Evolutionary conservation across 2,888 invertebrate species (phyloP), one percentile per base, ranked within the genome.

Genomic region (Xanthorhoe designata): DNA sequence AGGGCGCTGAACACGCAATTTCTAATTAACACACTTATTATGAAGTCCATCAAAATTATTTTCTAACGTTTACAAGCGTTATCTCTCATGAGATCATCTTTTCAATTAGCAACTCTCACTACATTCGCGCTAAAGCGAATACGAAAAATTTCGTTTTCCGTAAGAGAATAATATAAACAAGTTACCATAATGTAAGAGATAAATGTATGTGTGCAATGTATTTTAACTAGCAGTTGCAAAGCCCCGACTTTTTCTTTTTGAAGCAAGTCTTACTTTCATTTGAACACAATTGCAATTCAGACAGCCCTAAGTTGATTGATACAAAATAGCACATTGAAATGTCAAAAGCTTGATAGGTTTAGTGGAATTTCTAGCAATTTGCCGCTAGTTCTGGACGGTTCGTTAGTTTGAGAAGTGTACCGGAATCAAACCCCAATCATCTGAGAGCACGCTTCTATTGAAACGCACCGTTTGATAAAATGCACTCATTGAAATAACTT

Each of bases 321-420:
- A 71, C 72, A 71, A 81, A 83, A 85, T 82, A 81, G 77, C 77
- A 76, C 83, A 88, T 88, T 85, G 81, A 85, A 89, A 87, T 85
- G 87, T 90, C 89, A 88, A 86, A 88, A 87, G 80, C 76, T 79
- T 86, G 82, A 84, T 82, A 84, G 83, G 78, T 78, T 83, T 80
- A 80, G 76, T 75, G 80, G 51, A 85, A 86, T 90, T 90, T 90
- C 88, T 83, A 88, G 71, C 83, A 87, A 92, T 91, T 92, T 91
- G 73, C 80, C 79, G 84, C 82, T 77, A 79, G 82, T 82, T 80
- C 78, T 79, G 74, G 73, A 81, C 77, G 89, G 88, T 82, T 93
- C 86, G 92, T 92, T 93, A 91, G 86, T 83, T 83, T 81, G 86
- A 75, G 88, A 92, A 92, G 83, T 92, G 91, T 92, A 89, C 91